Conservation (phyloP, 2,797 vertebrate genomes). For the Denticeps clupeoides region DNA sequence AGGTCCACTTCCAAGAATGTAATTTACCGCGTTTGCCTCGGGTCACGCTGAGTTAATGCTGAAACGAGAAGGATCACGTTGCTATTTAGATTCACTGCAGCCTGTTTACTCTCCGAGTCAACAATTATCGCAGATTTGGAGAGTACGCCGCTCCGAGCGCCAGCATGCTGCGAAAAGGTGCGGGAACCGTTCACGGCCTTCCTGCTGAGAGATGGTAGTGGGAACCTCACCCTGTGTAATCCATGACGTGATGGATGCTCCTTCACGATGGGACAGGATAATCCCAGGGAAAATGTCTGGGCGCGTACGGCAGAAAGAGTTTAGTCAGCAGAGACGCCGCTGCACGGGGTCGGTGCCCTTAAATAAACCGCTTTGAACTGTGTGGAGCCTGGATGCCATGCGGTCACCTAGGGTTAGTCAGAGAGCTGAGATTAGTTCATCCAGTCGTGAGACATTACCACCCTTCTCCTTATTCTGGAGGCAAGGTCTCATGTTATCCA, state of each 20-base stretch:
- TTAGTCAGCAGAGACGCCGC: constrained; percentile 12
- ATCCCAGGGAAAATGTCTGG: constrained; percentile 16
- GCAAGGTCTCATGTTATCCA: no score
- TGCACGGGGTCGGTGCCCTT: constrained; percentile 1
- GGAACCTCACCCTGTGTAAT: no score
- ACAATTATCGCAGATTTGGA: background rate
- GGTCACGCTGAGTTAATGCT: background rate
- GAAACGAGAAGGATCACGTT: constrained; percentile 1
- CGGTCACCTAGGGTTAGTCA: no score
- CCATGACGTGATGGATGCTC: background rate
- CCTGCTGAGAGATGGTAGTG: no score
- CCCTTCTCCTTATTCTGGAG: no score
- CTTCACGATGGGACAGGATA: constrained; percentile 10
- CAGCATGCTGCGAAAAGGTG: background rate
- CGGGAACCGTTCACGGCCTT: constrained; percentile 1
- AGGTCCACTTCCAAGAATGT: background rate
- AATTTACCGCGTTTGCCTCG: background rate
- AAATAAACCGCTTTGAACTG: background rate
- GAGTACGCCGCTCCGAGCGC: background rate
- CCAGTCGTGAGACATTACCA: no score
- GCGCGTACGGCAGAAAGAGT: constrained; percentile 10
- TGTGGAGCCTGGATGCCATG: no score
- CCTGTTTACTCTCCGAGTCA: background rate
- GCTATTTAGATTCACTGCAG: background rate
- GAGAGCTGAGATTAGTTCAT: no score